Percentiles rank a stretch among this genome's conserved stretches.
Evolutionary conservation across 2,888 invertebrate species (phyloP).

Genomic region (Ophion obscuratus): DNA sequence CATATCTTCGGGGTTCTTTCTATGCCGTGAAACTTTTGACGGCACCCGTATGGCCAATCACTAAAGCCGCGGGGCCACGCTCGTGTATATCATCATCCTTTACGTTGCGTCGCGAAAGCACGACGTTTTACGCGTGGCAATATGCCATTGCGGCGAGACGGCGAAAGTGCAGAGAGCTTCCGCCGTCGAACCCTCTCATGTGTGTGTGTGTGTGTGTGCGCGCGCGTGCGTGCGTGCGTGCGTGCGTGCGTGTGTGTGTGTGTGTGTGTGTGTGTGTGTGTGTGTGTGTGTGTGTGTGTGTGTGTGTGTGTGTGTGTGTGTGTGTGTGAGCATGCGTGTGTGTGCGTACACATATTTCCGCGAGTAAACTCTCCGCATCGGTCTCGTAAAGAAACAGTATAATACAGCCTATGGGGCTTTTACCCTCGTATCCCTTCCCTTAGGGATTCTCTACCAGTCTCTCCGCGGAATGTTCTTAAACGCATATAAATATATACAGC

Average conservation of each 20-base stretch:
- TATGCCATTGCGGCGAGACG: constrained; percentile 61
- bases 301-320: neutral
- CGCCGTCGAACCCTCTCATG: constrained; percentile 8
- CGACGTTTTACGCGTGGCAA: constrained; percentile 56
- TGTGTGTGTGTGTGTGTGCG: neutral
- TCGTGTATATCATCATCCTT: constrained; percentile 24
- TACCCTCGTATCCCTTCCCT: constrained; percentile 9
- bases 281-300: too few relatives aligned
- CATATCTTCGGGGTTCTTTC: constrained; percentile 6
- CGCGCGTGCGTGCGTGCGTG: too few relatives aligned
- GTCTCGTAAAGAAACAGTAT: constrained; percentile 65
- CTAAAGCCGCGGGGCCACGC: neutral
- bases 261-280: too few relatives aligned
- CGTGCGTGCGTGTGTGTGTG: neutral
- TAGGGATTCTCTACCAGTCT: constrained; percentile 52
- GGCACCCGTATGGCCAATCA: neutral
- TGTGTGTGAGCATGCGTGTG: neutral
- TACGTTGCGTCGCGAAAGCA: constrained; percentile 26
- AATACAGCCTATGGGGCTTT: constrained; percentile 32
- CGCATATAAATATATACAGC: constrained; percentile 53
- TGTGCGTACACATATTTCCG: constrained; percentile 3
- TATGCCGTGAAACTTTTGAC: constrained; percentile 2
- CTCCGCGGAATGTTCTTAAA: constrained; percentile 59
- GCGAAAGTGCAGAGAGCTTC: constrained; percentile 49
- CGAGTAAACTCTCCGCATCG: constrained; percentile 48